These are phyloP conservation scores for Amphiura filiformis DNA, from an alignment of 35 echinoderm and acorn worm species.

Conservation along the genomic window DNA sequence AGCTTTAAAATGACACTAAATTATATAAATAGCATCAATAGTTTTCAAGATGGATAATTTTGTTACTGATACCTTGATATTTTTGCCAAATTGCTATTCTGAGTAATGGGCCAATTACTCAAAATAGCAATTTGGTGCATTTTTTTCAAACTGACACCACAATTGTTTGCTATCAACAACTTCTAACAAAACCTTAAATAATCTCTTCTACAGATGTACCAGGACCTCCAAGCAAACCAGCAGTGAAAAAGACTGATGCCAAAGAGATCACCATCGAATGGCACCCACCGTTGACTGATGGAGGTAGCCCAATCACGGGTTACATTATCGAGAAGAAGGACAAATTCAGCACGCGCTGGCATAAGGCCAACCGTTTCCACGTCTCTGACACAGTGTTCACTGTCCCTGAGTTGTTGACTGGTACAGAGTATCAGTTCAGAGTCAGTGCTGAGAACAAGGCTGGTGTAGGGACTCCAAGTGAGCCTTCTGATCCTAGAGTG, in stretches of 20 bases:
- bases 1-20: no score
- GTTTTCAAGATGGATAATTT: no score
- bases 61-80: no score
- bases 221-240: constrained; percentile 54
- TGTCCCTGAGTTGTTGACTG: constrained; percentile 52
- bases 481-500: constrained; percentile 20
- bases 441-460: constrained; percentile 63
- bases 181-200: no score
- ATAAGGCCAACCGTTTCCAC: constrained; percentile 53
- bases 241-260: constrained; percentile 34
- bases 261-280: constrained; percentile 62
- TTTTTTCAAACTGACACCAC: no score
- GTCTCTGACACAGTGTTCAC: constrained; percentile 58
- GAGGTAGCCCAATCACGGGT: constrained; percentile 69
- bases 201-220: constrained; percentile 69
- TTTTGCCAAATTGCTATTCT: no score
- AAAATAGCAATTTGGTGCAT: no score
- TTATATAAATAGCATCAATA: no score
- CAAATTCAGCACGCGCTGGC: constrained; percentile 73
- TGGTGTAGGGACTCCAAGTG: constrained; percentile 55
- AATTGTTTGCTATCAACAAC: no score
- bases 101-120: no score
- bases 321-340: constrained; percentile 95
- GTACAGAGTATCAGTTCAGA: constrained; percentile 69
- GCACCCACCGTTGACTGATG: constrained; percentile 71